Evolutionary conservation across 53 echinoderm and acorn worm species (phyloP).

Genomic region (Hippasteria phrygiana): DNA sequence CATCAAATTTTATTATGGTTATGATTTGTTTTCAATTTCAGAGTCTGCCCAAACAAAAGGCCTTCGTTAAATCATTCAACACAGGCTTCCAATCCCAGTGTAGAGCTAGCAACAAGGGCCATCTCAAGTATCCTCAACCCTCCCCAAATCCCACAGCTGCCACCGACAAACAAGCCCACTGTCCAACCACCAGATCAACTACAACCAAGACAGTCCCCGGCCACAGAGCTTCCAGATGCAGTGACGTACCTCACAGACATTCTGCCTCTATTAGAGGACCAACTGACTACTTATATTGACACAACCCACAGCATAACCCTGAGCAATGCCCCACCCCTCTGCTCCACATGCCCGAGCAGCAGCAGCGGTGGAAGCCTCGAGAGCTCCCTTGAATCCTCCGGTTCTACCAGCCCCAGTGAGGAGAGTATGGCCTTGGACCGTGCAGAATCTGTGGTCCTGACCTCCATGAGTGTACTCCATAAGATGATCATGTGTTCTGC

Average conservation of each 20-base stretch:
- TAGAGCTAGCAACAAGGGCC: slow-evolving; percentile 39
- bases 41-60: not conserved
- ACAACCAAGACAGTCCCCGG: not conserved
- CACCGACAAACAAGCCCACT: slow-evolving; percentile 22
- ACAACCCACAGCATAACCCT: slow-evolving; percentile 40
- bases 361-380: slow-evolving; percentile 40
- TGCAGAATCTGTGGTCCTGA: slow-evolving; percentile 51
- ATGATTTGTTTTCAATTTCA: not conserved
- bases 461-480: slow-evolving; percentile 32
- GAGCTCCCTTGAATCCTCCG: slow-evolving; percentile 40
- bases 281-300: slow-evolving; percentile 70
- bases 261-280: slow-evolving; percentile 81
- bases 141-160: slow-evolving; percentile 54
- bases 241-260: slow-evolving; percentile 46
- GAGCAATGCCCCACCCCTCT: slow-evolving; percentile 16
- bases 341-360: slow-evolving; percentile 29
- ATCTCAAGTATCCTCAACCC: slow-evolving; percentile 57
- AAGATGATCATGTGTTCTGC: slow-evolving; percentile 37
- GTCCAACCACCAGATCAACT: not conserved
- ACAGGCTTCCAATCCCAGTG: slow-evolving; percentile 12
- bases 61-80: not conserved
- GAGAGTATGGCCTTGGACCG: not conserved
- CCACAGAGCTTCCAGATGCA: not conserved
- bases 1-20: not conserved
- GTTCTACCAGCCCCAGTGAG: slow-evolving; percentile 11